Evolutionary conservation across 2,113 vertebrate genomes (phyloP).

Genomic region (Scalopus aquaticus): DNA sequence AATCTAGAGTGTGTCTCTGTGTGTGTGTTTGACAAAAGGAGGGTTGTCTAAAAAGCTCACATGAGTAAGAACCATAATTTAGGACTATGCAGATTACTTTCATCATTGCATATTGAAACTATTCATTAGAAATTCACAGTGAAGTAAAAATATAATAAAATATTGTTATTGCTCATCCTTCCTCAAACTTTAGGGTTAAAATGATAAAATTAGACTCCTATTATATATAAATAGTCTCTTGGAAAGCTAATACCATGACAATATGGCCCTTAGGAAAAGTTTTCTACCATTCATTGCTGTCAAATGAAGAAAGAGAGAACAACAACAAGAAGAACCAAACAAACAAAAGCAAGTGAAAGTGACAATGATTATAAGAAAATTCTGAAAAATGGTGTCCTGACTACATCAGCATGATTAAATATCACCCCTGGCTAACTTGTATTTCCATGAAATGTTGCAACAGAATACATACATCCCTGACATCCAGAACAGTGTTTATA

Average conservation of each 20-base stretch:
- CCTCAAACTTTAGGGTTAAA: neutral
- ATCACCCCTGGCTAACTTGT: neutral
- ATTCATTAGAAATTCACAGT: constrained; percentile 4
- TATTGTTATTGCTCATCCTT: neutral
- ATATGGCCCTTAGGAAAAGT: neutral
- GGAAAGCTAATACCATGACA: neutral
- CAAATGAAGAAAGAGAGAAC: neutral
- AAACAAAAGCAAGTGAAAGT: neutral
- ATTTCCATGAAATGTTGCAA: constrained; percentile 15
- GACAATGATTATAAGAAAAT: constrained; percentile 5
- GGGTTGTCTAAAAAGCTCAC: neutral
- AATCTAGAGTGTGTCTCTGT: neutral
- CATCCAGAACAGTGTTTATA: neutral
- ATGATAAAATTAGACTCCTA: neutral
- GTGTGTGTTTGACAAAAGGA: neutral
- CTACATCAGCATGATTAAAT: neutral
- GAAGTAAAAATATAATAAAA: neutral
- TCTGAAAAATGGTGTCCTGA: constrained; percentile 1
- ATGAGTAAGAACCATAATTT: neutral
- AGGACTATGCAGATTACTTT: neutral
- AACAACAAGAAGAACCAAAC: neutral
- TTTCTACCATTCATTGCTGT: neutral
- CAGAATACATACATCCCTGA: neutral
- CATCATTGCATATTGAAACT: neutral
- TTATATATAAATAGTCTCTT: neutral